Conservation (phyloP, 2,797 vertebrate genomes). For the Harpagifer antarcticus region DNA sequence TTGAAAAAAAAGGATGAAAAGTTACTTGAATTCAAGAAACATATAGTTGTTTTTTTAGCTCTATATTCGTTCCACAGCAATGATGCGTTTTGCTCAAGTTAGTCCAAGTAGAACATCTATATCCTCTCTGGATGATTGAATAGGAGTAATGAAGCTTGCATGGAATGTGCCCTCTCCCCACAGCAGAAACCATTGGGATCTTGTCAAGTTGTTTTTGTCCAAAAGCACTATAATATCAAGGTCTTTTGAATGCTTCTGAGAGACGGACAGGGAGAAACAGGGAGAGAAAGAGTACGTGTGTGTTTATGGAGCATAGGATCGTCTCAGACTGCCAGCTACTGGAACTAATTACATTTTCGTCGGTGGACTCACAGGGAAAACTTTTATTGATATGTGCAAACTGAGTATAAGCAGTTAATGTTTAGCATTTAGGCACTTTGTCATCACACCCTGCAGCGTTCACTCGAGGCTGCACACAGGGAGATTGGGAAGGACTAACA, state of each 20-base stretch:
- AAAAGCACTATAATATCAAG: conserved; percentile 68
- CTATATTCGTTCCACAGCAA: conserved; percentile 26
- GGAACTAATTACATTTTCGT: conserved; percentile 51
- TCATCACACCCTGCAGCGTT: conserved; percentile 11
- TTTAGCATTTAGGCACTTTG: conserved; percentile 23
- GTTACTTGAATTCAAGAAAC: not conserved
- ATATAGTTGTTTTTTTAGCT: not conserved
- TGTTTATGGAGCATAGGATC: conserved; percentile 30
- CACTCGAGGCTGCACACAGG: conserved; percentile 4
- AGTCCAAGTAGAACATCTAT: conserved; percentile 59
- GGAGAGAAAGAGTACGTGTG: conserved; percentile 5
- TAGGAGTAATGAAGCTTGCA: conserved; percentile 79
- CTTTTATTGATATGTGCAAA: conserved; percentile 29
- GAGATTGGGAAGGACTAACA: conserved; percentile 8
- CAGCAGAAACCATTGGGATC: conserved; percentile 70
- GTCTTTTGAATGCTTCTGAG: conserved; percentile 58
- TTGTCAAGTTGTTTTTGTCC: conserved; percentile 78
- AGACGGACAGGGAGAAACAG: conserved; percentile 35
- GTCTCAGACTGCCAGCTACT: conserved; percentile 24
- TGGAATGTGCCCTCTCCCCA: conserved; percentile 73
- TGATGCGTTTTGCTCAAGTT: conserved; percentile 50
- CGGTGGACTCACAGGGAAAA: conserved; percentile 10
- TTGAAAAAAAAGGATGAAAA: not conserved
- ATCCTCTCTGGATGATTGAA: conserved; percentile 70
- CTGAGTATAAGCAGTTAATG: conserved; percentile 28